Conservation (phyloP, 2,797 vertebrate species). For the Aldrovandia affinis region DNA sequence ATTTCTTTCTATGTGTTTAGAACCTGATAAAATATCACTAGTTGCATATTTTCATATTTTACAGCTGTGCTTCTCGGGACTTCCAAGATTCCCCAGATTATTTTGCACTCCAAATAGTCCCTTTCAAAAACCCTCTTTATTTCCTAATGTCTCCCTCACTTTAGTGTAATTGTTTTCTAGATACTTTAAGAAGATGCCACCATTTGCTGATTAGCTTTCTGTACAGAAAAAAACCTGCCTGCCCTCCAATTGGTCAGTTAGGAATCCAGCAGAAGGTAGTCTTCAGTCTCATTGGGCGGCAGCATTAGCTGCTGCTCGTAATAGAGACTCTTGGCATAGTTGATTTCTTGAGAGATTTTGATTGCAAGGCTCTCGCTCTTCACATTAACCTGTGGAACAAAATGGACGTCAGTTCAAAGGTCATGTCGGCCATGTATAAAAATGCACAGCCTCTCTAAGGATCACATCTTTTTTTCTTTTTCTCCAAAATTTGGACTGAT, state of each 20-base stretch:
- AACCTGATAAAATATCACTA: constrained; percentile 44
- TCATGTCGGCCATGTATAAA: not conserved
- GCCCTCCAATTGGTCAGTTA: constrained; percentile 58
- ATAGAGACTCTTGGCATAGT: constrained; percentile 99
- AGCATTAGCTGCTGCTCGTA: constrained; percentile 98
- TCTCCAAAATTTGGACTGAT: no score
- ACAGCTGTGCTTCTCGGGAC: constrained; percentile 55
- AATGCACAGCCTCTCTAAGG: not conserved
- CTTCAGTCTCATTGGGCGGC: constrained; percentile 82
- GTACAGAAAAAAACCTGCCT: not conserved
- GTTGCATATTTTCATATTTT: constrained; percentile 54
- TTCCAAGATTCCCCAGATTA: not conserved
- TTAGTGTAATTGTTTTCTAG: not conserved
- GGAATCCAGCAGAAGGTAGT: constrained; percentile 86
- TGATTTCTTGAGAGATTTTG: constrained; percentile 96
- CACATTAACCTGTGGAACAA: constrained; percentile 84
- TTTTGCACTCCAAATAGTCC: constrained; percentile 27
- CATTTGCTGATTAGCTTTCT: constrained; percentile 9
- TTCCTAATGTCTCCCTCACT: not conserved
- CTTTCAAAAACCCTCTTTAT: not conserved
- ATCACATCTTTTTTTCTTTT: no score
- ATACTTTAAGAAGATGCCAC: not conserved
- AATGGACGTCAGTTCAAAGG: constrained; percentile 9
- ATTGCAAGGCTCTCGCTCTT: constrained; percentile 88
- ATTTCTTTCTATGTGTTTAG: constrained; percentile 44